Conservation (phyloP, 2,888 invertebrate species). For the Tetramorium bicarinatum region DNA sequence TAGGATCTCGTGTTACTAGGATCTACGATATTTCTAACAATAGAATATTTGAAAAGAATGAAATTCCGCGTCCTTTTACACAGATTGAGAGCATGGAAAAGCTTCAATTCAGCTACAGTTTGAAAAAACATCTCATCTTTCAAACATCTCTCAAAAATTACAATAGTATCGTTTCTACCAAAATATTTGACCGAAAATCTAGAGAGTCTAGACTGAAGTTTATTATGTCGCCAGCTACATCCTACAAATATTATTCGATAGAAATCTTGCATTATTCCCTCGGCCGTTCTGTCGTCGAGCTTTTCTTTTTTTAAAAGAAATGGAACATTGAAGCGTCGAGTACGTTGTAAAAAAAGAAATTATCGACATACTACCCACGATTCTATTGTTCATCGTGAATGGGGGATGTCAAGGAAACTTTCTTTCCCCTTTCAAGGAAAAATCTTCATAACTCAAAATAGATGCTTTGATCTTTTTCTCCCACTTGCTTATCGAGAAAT, state of each 20-base stretch:
- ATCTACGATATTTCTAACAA: background rate
- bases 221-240: background rate
- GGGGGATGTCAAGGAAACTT: background rate
- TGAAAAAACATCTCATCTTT: background rate
- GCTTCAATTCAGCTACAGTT: background rate
- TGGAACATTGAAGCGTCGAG: background rate
- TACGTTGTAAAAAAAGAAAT: constrained; percentile 63
- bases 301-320: background rate
- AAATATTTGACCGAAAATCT: background rate
- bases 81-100: background rate
- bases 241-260: background rate
- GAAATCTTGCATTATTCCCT: background rate
- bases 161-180: background rate
- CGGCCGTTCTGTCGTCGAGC: too few species aligned
- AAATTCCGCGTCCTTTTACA: background rate
- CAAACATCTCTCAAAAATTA: background rate
- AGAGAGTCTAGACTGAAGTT: background rate
- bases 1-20: background rate
- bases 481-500: background rate
- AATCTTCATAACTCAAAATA: background rate
- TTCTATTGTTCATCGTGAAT: constrained; percentile 55
- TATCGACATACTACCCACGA: constrained; percentile 59
- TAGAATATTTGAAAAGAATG: background rate
- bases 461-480: background rate
- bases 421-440: background rate